phyloP scores from a whole-genome alignment of 2,113 vertebrate genomes.

The Gallinago media region DNA sequence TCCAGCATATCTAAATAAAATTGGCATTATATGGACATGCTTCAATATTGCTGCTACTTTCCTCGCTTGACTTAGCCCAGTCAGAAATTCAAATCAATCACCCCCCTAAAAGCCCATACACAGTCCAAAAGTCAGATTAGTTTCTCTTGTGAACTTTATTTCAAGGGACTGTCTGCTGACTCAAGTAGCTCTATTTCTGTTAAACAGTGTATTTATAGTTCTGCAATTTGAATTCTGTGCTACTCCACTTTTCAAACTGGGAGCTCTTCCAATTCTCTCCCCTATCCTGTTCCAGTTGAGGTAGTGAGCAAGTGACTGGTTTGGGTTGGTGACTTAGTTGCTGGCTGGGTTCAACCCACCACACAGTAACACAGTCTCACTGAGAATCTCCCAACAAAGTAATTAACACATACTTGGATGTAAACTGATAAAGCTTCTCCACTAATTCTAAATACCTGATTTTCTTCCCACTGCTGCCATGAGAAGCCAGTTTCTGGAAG shows the following conservation, averaged over 20 bases:
- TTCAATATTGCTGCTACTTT: background rate
- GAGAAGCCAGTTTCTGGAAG: constrained; percentile 30
- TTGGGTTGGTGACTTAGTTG: background rate
- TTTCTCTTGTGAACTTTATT: background rate
- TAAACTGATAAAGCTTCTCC: background rate
- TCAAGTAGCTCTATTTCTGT: background rate
- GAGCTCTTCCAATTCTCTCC: background rate
- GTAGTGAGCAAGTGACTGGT: background rate
- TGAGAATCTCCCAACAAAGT: background rate
- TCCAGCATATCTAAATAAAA: constrained; percentile 90
- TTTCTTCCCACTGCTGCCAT: constrained; percentile 43
- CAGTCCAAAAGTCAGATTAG: background rate
- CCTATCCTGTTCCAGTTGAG: background rate
- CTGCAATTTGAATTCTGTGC: background rate
- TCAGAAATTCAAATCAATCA: background rate
- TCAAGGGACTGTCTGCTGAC: background rate
- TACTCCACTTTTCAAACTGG: background rate
- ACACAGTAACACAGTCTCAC: background rate
- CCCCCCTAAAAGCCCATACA: background rate
- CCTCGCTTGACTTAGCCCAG: background rate
- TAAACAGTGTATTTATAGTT: background rate
- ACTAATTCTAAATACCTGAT: constrained; percentile 39
- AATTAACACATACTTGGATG: background rate
- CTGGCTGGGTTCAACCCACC: background rate
- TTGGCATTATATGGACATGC: constrained; percentile 56